These are phyloP conservation scores for Tapera naevia DNA, from an alignment of 2,797 vertebrate species.

Conservation along the genomic window DNA sequence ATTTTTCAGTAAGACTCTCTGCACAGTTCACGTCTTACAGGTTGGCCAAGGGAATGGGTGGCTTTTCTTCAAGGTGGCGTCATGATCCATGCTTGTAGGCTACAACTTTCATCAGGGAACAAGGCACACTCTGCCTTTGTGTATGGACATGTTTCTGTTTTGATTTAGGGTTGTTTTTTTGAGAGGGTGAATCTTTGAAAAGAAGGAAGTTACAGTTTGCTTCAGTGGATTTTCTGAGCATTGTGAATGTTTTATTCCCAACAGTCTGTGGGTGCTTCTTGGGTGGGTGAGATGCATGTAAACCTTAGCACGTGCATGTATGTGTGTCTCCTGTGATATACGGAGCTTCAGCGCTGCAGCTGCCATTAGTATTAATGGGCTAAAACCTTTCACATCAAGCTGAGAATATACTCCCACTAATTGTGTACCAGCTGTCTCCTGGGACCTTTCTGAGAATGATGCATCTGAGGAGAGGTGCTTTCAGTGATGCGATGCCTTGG, in stretches of 20 bases:
- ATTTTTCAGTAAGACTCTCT: not conserved
- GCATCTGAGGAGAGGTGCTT: not conserved
- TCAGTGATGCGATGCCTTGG: not conserved
- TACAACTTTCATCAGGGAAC: not conserved
- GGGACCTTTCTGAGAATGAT: not conserved
- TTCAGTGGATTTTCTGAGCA: not conserved
- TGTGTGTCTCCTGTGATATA: not conserved
- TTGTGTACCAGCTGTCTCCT: not conserved
- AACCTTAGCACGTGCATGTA: not conserved
- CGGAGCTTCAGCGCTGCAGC: not conserved
- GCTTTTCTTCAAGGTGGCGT: not conserved
- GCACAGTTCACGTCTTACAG: fast-evolving
- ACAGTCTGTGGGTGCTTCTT: not conserved
- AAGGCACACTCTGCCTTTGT: fast-evolving
- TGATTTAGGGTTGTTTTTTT: not conserved
- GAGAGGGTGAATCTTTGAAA: not conserved
- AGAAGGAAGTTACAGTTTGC: not conserved
- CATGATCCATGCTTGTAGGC: not conserved
- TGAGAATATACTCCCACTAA: not conserved
- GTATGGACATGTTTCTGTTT: not conserved
- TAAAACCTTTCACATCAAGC: not conserved
- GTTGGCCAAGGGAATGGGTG: not conserved
- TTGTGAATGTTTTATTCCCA: not conserved
- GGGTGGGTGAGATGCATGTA: not conserved
- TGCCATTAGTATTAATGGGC: not conserved